Base-by-base conservation (phyloP, 2,888 invertebrate species). In the Actias luna region DNA sequence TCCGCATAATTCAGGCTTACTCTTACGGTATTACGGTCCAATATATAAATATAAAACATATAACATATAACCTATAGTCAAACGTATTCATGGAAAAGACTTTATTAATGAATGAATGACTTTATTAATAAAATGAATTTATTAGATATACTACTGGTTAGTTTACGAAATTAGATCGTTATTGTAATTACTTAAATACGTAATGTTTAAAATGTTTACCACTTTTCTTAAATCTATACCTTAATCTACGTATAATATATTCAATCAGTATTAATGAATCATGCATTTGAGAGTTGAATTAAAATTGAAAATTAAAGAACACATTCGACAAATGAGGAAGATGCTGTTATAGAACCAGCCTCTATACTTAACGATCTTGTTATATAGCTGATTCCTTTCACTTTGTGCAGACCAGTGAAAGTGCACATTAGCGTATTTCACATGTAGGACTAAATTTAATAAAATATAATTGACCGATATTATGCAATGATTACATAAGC, bases 391-490 rank as follows among this genome's bases (percentile, higher is more conserved):
- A 22, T 29, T 61, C 35, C 52, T 22, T 14, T 25, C 58, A 52
- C 58, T 61, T 61, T 59, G 59, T 61, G 46, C 63, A 66, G 69
- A 66, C 68, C 66, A 69, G 79, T 75, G 89, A 89, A 89, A 87
- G 87, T 83, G 71, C 69, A 65, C 80, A 80, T 88, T 88, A 89
- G 84, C 83, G 77, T 83, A 78, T 71, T 88, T 87, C 77, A 80
- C 88, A 85, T 84, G 73, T 79, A 74, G 65, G 63, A 74, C 76
- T 82, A 80, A 74, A 82, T 81, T 74, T 70, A 75, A 73, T 72
- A 76, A 77, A 69, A 73, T 68, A 72, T 75, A 71, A 69, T 69
- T 67, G 74, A 69, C 62, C 72, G 69, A 66, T 62, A 67, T 84
- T 82, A 79, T 71, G 77, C 68, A 84, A 84, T 65, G 36, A 67